Evolutionary conservation across 2,888 invertebrate genomes (phyloP), one percentile per base, ranked within the genome.

Genomic region (Dromius quadrimaculatus): DNA sequence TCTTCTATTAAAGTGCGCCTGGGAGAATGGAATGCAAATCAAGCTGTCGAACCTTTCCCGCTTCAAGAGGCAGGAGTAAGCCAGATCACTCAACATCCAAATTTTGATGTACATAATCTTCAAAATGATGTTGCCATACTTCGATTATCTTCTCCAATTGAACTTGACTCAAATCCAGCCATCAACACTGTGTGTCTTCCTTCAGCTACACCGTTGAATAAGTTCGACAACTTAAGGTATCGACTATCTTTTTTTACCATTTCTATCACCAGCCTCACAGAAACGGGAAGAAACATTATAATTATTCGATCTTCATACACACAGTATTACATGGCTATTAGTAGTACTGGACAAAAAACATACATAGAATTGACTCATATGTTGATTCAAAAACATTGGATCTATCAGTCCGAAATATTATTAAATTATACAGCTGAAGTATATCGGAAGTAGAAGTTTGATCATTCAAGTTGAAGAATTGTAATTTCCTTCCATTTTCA

Each of bases 71-170:
- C 88, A 73, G 81, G 79, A 2, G 83, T 91, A 9, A 8, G 75
- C 5, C 57, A 54, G 11, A 77, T 81, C 64, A 63, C 65, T 4
- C 50, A 78, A 5, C 88, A 90, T 76, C 86, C 92, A 0, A 85
- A 86, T 15, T 96, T 88, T 80, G 90, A 91, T 78, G 81, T 88
- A 0, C 17, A 20, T 3, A 93, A 92, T 73, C 84, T 95, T 45
- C 89, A 90, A 74, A 93, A 92, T 78, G 93, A 95, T 79, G 86
- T 97, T 32, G 95, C 94, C 1, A 85, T 97, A 0, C 79, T 97
- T 20, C 86, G 89, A 71, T 81, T 97, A 11, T 83, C 86, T 74
- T 77, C 84, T 0, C 78, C 88, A 0, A 87, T 90, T 13, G 85
- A 86, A 0, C 77, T 89, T 4, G 85, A 87, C 0, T 79, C 84